phyloP scores from a whole-genome alignment of 2,888 invertebrate genomes.

The Suillia variegata region DNA sequence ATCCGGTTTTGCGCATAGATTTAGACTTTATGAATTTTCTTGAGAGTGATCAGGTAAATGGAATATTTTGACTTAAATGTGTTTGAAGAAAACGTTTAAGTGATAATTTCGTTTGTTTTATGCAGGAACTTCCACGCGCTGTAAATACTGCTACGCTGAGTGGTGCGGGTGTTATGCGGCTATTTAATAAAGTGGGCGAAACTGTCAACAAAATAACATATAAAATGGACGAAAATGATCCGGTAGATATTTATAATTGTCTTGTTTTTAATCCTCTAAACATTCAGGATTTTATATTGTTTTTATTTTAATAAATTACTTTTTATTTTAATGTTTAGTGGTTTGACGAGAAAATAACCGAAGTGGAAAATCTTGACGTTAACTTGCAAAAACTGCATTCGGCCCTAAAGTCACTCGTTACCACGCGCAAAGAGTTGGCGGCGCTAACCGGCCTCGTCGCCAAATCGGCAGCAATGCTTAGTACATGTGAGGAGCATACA shows the following conservation, averaged over 20 bases:
- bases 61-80: background rate
- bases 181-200: slow-evolving; percentile 96
- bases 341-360: slow-evolving; percentile 95
- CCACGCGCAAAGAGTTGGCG: slow-evolving; percentile 83
- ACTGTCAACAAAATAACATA: slow-evolving; percentile 98
- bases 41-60: slow-evolving; percentile 74
- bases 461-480: slow-evolving; percentile 86
- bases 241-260: slow-evolving; percentile 67
- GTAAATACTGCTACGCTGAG: slow-evolving; percentile 94
- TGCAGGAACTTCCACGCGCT: slow-evolving; percentile 92
- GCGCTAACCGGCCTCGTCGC: slow-evolving; percentile 80
- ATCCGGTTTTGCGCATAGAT: slow-evolving; percentile 87
- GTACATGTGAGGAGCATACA: slow-evolving; percentile 91
- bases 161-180: slow-evolving; percentile 90
- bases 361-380: slow-evolving; percentile 88
- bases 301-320: slow-evolving; percentile 3
- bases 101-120: too few relatives aligned
- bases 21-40: slow-evolving; percentile 97
- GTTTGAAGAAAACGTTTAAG: too few relatives aligned
- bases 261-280: background rate
- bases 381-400: slow-evolving; percentile 85
- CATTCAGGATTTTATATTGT: slow-evolving; percentile 1
- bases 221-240: slow-evolving; percentile 98
- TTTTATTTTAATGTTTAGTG: slow-evolving; percentile 68
- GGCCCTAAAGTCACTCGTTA: slow-evolving; percentile 86